A percentile compares a stretch with the other conserved stretches of the same genome.
phyloP scores from a whole-genome alignment of 2,888 invertebrate species.

The Meta bourneti region DNA sequence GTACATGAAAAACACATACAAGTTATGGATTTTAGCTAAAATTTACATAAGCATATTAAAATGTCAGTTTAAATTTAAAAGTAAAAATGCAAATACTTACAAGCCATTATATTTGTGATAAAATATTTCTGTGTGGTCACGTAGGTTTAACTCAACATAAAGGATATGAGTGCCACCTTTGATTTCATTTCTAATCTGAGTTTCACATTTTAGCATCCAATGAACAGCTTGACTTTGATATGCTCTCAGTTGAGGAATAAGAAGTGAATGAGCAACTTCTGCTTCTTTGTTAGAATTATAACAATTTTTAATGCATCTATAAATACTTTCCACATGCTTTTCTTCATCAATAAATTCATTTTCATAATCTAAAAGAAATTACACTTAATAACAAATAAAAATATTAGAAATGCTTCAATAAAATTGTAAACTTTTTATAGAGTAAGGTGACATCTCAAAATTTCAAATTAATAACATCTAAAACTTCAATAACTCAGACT shows the following conservation, averaged over 20 bases:
- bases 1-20: too few relatives aligned
- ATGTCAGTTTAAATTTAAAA: not conserved
- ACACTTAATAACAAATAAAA: not conserved
- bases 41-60: too few relatives aligned
- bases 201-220: constrained; percentile 87
- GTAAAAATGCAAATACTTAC: constrained; percentile 78
- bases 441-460: not conserved
- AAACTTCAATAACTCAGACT: not conserved
- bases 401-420: not conserved
- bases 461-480: not conserved
- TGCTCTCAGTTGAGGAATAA: constrained; percentile 84
- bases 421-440: not conserved
- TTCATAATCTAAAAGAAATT: constrained; percentile 38
- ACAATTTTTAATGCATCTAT: constrained; percentile 29
- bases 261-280: constrained; percentile 79
- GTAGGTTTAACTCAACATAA: constrained; percentile 79
- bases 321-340: constrained; percentile 14
- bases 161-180: constrained; percentile 79
- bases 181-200: constrained; percentile 17
- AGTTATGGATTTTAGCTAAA: too few relatives aligned
- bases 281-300: constrained; percentile 4
- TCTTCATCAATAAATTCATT: constrained; percentile 6
- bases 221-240: constrained; percentile 86
- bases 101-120: constrained; percentile 83
- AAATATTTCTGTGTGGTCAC: constrained; percentile 80